Conservation (phyloP, 2,888 invertebrate genomes). For the Trichogramma dendrolimi region DNA sequence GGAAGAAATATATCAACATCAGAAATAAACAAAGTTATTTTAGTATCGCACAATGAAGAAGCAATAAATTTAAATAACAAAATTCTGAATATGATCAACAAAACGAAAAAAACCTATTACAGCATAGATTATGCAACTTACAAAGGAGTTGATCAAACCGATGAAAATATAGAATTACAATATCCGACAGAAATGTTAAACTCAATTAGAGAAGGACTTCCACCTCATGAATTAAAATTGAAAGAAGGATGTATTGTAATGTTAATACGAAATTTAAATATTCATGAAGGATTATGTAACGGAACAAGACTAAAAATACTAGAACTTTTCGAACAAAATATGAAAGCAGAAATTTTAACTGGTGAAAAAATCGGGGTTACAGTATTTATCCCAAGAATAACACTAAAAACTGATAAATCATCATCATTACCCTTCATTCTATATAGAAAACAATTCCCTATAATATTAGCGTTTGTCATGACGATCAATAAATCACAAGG, state of each 20-base stretch:
- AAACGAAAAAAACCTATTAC: not conserved
- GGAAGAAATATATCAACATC: not conserved
- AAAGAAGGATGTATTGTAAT: not conserved
- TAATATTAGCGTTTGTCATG: not conserved
- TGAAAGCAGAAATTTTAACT: not conserved
- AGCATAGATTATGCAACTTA: constrained; percentile 6
- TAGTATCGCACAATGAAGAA: constrained; percentile 7
- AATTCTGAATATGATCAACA: not conserved
- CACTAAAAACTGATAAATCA: not conserved
- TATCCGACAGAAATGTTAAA: constrained; percentile 9
- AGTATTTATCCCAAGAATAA: constrained; percentile 5
- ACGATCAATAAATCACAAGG: not conserved
- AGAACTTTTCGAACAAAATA: not conserved
- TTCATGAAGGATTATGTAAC: not conserved
- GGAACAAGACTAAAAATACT: not conserved
- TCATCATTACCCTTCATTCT: not conserved
- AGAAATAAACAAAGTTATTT: not conserved
- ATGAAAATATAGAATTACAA: constrained; percentile 10
- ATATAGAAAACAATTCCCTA: not conserved
- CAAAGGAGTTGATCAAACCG: constrained; percentile 9
- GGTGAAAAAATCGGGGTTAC: not conserved
- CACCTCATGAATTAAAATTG: not conserved
- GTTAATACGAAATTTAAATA: constrained; percentile 4
- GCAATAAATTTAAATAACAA: not conserved
- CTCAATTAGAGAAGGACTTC: not conserved